A percentile compares a stretch with the other conserved stretches of the same genome.
These are phyloP conservation scores for Nephrotoma guestfalica DNA, from an alignment of 2,888 invertebrate genomes.

Conservation along the genomic window DNA sequence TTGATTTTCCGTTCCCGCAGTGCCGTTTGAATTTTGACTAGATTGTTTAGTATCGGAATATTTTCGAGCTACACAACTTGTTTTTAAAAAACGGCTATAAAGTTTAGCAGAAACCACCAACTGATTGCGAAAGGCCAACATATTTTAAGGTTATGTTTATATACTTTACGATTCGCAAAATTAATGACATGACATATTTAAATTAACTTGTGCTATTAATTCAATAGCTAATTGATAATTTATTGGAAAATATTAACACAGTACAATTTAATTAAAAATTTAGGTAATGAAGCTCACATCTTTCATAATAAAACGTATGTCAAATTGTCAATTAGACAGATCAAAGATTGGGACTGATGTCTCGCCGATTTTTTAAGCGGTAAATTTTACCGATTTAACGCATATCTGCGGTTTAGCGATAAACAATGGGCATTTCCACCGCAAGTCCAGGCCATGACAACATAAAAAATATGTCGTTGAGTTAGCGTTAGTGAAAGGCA, in stretches of 20 bases:
- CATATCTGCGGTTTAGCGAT: too few species aligned
- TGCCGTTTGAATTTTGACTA: not conserved
- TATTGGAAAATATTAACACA: not conserved
- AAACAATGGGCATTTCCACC: too few species aligned
- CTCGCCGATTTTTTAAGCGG: too few species aligned
- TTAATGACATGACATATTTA: not conserved
- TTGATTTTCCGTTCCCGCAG: not conserved
- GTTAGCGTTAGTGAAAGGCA: too few species aligned
- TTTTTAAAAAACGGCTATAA: not conserved
- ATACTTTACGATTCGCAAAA: not conserved
- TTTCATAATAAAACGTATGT: too few species aligned
- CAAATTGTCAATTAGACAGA: too few species aligned
- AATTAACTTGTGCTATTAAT: not conserved
- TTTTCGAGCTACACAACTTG: not conserved
- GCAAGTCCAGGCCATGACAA: too few species aligned
- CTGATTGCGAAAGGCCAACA: not conserved
- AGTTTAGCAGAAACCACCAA: not conserved
- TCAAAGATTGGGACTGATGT: too few species aligned
- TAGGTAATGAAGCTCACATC: too few species aligned
- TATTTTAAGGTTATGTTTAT: conserved; percentile 1
- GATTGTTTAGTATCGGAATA: not conserved
- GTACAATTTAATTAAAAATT: too few species aligned
- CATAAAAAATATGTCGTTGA: too few species aligned
- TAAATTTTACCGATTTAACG: too few species aligned
- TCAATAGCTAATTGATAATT: not conserved